phyloP scores from a whole-genome alignment of 2,888 invertebrate genomes.

The Bugula neritina region DNA sequence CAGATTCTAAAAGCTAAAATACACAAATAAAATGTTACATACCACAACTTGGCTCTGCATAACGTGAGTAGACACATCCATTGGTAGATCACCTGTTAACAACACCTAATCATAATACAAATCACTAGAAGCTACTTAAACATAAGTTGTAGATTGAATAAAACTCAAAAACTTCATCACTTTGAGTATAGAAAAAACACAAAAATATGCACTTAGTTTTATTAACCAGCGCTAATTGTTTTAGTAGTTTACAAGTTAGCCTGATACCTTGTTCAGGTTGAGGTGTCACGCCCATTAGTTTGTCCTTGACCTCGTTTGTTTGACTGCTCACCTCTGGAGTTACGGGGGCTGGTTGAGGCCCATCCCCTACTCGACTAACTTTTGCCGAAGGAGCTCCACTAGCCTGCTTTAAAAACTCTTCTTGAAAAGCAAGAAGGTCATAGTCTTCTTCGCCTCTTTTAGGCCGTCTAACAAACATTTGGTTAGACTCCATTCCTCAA shows the following conservation, averaged over 20 bases:
- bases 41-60: not conserved
- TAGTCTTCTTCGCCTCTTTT: constrained; percentile 46
- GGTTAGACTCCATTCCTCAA: too few species aligned
- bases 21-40: too few species aligned
- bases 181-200: too few species aligned
- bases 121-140: too few species aligned
- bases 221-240: too few species aligned
- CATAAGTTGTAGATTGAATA: too few species aligned
- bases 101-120: too few species aligned
- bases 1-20: too few species aligned
- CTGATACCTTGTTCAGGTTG: not conserved
- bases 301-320: too few species aligned
- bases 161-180: too few species aligned
- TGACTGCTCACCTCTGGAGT: not conserved
- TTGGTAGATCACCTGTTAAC: not conserved
- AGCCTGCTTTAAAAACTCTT: constrained; percentile 37
- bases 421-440: constrained; percentile 44
- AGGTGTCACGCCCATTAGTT: not conserved
- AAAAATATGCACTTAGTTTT: too few species aligned
- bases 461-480: constrained; percentile 33
- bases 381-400: not conserved
- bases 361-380: not conserved
- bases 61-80: not conserved
- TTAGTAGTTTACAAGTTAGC: too few species aligned
- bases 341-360: not conserved